Percentiles rank a stretch among this genome's conserved stretches.
phyloP scores from a whole-genome alignment of 2,797 vertebrate species.

The Cheirogaleus major region DNA sequence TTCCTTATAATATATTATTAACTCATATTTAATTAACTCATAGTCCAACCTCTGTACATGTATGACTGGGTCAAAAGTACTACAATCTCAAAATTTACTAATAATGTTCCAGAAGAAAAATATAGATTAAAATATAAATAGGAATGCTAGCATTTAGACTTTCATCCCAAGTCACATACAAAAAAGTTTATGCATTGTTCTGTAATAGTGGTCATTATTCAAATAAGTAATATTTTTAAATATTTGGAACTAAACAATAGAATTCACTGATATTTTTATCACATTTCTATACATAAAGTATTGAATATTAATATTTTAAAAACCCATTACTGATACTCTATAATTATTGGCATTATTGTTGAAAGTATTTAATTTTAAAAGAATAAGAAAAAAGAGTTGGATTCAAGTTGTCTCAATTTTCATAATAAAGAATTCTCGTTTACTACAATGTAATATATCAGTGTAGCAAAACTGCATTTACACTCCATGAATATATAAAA shows the following conservation, averaged over 20 bases:
- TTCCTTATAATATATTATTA: constrained; percentile 92
- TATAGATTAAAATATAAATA: constrained; percentile 66
- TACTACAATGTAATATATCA: background rate
- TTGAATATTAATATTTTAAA: constrained; percentile 53
- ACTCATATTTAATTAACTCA: constrained; percentile 90
- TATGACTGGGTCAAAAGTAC: constrained; percentile 88
- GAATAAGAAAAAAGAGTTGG: background rate
- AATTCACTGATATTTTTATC: constrained; percentile 48
- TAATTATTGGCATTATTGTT: constrained; percentile 31
- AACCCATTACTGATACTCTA: constrained; percentile 30
- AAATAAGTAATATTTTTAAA: constrained; percentile 70
- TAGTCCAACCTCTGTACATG: constrained; percentile 84
- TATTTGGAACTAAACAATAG: constrained; percentile 70
- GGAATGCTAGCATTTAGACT: constrained; percentile 66
- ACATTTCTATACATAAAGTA: constrained; percentile 47
- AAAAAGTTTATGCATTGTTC: constrained; percentile 71
- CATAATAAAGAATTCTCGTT: constrained; percentile 23
- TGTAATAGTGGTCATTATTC: constrained; percentile 53
- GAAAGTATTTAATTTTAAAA: constrained; percentile 61
- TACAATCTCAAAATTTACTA: constrained; percentile 87
- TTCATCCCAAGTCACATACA: constrained; percentile 61
- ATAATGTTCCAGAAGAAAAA: constrained; percentile 81
- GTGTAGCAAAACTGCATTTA: background rate
- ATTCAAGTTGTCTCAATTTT: constrained; percentile 52
- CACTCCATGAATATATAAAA: background rate